Evolutionary conservation across 2,888 invertebrate genomes (phyloP), one percentile per base, ranked within the genome.

Genomic region (Heteropelma amictum): DNA sequence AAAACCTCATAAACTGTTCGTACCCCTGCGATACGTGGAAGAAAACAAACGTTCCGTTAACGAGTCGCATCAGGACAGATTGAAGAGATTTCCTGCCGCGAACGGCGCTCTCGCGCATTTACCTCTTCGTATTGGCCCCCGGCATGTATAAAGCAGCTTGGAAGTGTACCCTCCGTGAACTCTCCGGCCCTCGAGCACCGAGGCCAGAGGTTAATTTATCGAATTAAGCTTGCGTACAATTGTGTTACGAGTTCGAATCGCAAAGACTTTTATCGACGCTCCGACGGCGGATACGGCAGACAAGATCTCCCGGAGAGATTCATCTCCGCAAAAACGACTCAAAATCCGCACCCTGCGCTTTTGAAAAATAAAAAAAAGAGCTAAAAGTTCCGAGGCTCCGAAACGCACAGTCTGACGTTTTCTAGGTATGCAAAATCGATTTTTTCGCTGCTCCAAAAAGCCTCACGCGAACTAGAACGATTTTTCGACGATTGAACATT

Each of bases 61-160:
- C 85, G 82, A 86, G 87, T 77, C 83, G 83, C 86, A 87, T 87
- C 84, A 85, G 83, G 80, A 80, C 86, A 87, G 85, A 87, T 88
- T 88, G 85, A 85, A 88, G 86, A 88, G 88, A 88, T 87, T 88
- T 87, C 87, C 87, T 87, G 87, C 84, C 83, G 82, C 83, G 49
- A 23, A 80, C 84, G 76, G 76, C 77, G 77, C 79, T 77, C 78
- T 35, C 49, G 76, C 77, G 77, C 79, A 76, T 77, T 35, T 45
- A 76, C 77, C 76, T 72, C 60, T 68, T 51, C 68, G 65, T 51
- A 58, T 72, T 51, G 45, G 61, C 51, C 51, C 42, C 40, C 61
- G 21, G 63, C n/a, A n/a, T 63, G 64, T 54, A 65, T 26, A 53
- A 64, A 60, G 28, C 28, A 54, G n/a, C 45, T 51, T 71, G 49